Evolutionary conservation across 1,140 invertebrate genomes (phyloP).

Genomic region (Drepana arcuata): DNA sequence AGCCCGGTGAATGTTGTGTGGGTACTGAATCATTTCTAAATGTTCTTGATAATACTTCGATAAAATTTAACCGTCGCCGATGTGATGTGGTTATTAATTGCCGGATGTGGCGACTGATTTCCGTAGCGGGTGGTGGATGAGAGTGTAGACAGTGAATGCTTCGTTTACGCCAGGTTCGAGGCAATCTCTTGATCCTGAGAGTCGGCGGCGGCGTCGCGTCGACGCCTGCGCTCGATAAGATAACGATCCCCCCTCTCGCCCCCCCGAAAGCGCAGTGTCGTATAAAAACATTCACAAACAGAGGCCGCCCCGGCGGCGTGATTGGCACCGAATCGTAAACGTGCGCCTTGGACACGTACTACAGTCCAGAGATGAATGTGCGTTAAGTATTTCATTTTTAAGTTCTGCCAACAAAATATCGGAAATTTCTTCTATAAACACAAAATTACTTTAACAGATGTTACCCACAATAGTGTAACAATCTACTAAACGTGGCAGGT

Average conservation of each 20-base stretch:
- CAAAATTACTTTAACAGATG: too few species aligned
- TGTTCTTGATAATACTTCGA: slow-evolving; percentile 17
- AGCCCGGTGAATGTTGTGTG: slow-evolving; percentile 27
- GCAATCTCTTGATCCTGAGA: slow-evolving; percentile 25
- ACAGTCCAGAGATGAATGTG: not conserved
- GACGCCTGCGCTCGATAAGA: slow-evolving; percentile 46
- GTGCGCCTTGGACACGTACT: slow-evolving; percentile 14
- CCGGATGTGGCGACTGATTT: slow-evolving; percentile 23
- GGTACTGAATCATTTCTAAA: slow-evolving; percentile 27
- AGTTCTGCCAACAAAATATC: too few species aligned
- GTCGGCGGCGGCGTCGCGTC: slow-evolving; percentile 30
- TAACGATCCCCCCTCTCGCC: slow-evolving; percentile 32
- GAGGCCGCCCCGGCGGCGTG: slow-evolving; percentile 26
- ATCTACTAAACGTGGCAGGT: slow-evolving; percentile 29
- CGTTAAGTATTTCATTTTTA: too few species aligned
- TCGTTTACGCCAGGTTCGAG: slow-evolving; percentile 18
- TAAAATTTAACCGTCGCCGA: slow-evolving; percentile 13
- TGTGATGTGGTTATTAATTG: slow-evolving; percentile 16
- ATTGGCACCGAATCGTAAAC: slow-evolving; percentile 32
- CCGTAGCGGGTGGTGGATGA: slow-evolving; percentile 17
- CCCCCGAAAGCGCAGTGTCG: slow-evolving; percentile 18
- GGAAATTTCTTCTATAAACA: too few species aligned
- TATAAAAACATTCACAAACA: slow-evolving; percentile 45
- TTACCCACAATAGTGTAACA: too few species aligned
- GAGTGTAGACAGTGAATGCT: too few species aligned